Evolutionary conservation across 64 coral and sea anemone species (phyloP).

Genomic region (Stichodactyla helianthus): DNA sequence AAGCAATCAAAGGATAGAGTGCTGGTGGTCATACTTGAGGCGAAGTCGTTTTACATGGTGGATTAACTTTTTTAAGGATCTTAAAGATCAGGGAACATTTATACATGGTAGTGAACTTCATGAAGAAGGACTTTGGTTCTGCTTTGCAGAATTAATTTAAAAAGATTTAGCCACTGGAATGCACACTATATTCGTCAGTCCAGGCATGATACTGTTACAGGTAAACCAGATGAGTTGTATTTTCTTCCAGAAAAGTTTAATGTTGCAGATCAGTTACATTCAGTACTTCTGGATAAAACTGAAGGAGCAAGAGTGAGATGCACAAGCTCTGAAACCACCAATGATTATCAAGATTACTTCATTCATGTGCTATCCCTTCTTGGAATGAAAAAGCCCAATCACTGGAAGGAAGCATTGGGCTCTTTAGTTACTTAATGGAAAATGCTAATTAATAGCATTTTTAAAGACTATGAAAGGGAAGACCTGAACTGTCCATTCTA

Average conservation of each 20-base stretch:
- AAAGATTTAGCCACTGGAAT: conserved; percentile 1
- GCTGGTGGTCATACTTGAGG: conserved; percentile 42
- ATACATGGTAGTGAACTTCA: conserved; percentile 15
- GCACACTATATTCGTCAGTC: conserved; percentile 7
- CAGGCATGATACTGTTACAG: neutral
- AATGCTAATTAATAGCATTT: neutral
- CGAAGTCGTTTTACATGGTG: conserved; percentile 25
- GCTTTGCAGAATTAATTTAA: conserved; percentile 6
- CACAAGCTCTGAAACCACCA: conserved; percentile 14
- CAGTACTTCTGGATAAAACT: neutral
- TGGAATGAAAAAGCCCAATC: neutral
- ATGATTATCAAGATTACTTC: conserved; percentile 41
- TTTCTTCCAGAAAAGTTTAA: conserved; percentile 2
- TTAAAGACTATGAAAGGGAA: too few species aligned
- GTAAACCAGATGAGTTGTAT: neutral
- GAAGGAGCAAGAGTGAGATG: neutral
- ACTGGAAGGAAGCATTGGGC: conserved; percentile 2
- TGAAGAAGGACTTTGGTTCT: conserved; percentile 13
- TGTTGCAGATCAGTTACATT: conserved; percentile 5
- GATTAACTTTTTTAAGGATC: conserved; percentile 39
- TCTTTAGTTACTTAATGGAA: neutral
- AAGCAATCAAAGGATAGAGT: conserved; percentile 41
- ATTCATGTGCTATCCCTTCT: conserved; percentile 12
- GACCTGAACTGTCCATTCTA: neutral
- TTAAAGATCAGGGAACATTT: conserved; percentile 38